Conservation (phyloP, 2,797 vertebrate genomes). For the Tachyglossus aculeatus region DNA sequence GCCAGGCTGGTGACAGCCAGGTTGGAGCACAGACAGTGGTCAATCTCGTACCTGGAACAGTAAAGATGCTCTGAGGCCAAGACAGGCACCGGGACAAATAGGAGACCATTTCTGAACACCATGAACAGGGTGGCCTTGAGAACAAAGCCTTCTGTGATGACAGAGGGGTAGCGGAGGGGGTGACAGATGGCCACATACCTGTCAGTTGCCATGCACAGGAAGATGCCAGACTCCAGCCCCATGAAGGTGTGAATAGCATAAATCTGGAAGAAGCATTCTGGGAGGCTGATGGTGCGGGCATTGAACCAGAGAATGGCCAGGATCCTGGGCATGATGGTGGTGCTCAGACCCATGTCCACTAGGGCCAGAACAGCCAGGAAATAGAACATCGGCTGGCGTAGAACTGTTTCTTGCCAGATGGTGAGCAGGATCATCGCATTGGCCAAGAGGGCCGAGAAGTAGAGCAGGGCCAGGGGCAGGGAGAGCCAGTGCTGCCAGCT, state of each 20-base stretch:
- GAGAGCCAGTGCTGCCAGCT: conserved; percentile 50
- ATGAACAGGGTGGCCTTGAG: neutral
- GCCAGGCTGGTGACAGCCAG: conserved; percentile 36
- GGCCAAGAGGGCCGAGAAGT: conserved; percentile 50
- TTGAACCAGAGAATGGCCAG: conserved; percentile 32
- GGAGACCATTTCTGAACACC: neutral
- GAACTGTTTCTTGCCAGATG: conserved; percentile 4
- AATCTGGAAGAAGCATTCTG: conserved; percentile 50
- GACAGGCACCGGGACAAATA: neutral
- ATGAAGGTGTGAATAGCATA: conserved; percentile 36
- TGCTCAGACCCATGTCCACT: conserved; percentile 14
- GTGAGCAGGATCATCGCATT: conserved; percentile 22
- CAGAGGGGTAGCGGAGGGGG: conserved; percentile 12
- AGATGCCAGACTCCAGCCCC: conserved; percentile 26
- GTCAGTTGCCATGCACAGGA: conserved; percentile 54
- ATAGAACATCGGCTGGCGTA: conserved; percentile 15
- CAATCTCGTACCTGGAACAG: conserved; percentile 21
- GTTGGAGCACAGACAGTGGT: conserved; percentile 42
- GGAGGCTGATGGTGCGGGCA: conserved; percentile 10
- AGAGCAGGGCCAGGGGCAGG: conserved; percentile 42
- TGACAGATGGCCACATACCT: conserved; percentile 43
- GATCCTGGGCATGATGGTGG: conserved; percentile 30
- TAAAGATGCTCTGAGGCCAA: conserved; percentile 38
- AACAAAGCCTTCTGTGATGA: conserved; percentile 33
- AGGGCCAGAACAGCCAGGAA: conserved; percentile 35